A percentile compares a stretch with the other conserved stretches of the same genome.
Evolutionary conservation across 2,113 vertebrate genomes (phyloP).

Genomic region (Macquaria australasica): DNA sequence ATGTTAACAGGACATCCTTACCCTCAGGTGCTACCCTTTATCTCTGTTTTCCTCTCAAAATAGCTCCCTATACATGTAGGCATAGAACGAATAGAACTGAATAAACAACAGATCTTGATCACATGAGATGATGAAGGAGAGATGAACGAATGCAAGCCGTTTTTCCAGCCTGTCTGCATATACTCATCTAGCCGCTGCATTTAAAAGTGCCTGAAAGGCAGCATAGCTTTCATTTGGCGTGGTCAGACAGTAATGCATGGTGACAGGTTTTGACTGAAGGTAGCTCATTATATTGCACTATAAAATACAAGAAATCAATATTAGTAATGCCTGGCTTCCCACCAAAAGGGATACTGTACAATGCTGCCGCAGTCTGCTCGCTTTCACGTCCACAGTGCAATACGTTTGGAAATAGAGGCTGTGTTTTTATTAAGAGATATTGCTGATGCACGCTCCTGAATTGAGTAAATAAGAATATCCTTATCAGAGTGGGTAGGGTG

Average conservation of each 20-base stretch:
- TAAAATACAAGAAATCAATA: slow-evolving; percentile 66
- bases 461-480: slow-evolving; percentile 58
- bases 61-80: background rate
- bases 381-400: slow-evolving; percentile 33
- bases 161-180: slow-evolving; percentile 46
- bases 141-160: slow-evolving; percentile 2
- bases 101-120: slow-evolving; percentile 30
- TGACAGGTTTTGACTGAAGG: slow-evolving; percentile 62
- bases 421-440: slow-evolving; percentile 59
- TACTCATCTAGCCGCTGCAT: slow-evolving; percentile 43
- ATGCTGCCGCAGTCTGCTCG: slow-evolving; percentile 11
- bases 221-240: slow-evolving; percentile 42
- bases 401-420: slow-evolving; percentile 58
- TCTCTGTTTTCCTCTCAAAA: slow-evolving; percentile 35
- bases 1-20: background rate
- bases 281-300: slow-evolving; percentile 66
- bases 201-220: slow-evolving; percentile 56
- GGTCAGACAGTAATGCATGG: slow-evolving; percentile 54
- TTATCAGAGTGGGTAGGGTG: slow-evolving; percentile 50
- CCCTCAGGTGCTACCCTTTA: slow-evolving; percentile 18
- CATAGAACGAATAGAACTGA: slow-evolving; percentile 13
- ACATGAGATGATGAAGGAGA: slow-evolving; percentile 29
- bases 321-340: slow-evolving; percentile 59
- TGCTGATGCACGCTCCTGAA: slow-evolving; percentile 36
- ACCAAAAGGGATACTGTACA: slow-evolving; percentile 24